A percentile compares a stretch with the other conserved stretches of the same genome.
These are phyloP conservation scores for Cyphotilapia sp. DNA, from an alignment of 2,113 vertebrate species.

Conservation along the genomic window DNA sequence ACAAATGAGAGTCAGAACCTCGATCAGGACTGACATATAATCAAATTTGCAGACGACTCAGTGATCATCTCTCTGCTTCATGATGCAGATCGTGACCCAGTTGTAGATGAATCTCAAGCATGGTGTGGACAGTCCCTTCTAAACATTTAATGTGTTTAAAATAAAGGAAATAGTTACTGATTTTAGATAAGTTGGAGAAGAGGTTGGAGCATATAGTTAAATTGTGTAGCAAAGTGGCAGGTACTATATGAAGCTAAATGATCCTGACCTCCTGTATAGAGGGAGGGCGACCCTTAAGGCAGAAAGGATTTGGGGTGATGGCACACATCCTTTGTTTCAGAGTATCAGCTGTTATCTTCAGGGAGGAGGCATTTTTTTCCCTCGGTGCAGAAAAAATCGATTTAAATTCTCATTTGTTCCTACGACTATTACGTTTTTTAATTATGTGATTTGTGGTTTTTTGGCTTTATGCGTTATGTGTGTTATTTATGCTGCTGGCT, in stretches of 20 bases:
- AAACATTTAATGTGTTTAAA: background rate
- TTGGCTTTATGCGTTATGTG: background rate
- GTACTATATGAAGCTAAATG: background rate
- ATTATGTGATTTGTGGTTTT: fast-evolving
- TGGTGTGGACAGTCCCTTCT: background rate
- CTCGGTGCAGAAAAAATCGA: background rate
- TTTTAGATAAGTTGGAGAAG: background rate
- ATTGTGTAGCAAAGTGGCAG: background rate
- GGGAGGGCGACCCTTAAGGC: background rate
- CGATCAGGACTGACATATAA: fast-evolving
- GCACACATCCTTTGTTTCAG: background rate
- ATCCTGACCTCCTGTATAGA: background rate
- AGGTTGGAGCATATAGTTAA: background rate
- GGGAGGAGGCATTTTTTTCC: background rate
- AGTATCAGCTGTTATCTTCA: background rate
- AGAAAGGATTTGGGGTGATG: background rate
- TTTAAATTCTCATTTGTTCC: background rate
- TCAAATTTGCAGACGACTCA: background rate
- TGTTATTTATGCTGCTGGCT: background rate
- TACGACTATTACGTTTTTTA: background rate
- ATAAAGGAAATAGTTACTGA: background rate
- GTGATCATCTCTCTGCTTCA: background rate
- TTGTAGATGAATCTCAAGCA: background rate
- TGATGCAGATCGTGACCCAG: background rate
- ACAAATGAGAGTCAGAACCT: background rate